These are phyloP conservation scores for Eumerus sabulonum DNA, from an alignment of 2,888 invertebrate species.

Conservation along the genomic window DNA sequence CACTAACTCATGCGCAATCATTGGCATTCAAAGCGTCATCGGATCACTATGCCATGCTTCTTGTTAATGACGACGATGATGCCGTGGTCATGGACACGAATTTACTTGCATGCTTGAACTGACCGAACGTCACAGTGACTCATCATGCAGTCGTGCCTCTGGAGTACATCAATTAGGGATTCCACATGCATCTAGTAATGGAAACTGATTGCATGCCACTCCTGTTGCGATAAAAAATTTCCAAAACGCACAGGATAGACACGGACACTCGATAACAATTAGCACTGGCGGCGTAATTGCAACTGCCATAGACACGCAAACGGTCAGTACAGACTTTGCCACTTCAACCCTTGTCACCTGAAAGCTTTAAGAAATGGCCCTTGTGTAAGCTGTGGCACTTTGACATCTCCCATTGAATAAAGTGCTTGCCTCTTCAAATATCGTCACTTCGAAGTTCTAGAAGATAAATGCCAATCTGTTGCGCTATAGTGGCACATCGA, in stretches of 20 bases:
- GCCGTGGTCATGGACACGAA: slow-evolving; percentile 33
- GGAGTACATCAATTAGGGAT: slow-evolving; percentile 59
- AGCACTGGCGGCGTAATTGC: slow-evolving; percentile 36
- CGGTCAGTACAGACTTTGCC: background rate
- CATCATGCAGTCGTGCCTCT: slow-evolving; percentile 25
- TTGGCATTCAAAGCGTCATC: slow-evolving; percentile 61
- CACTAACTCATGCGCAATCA: slow-evolving; percentile 50
- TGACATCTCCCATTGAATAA: background rate
- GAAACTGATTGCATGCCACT: slow-evolving; percentile 19
- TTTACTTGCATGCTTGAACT: slow-evolving; percentile 21
- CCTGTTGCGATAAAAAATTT: slow-evolving; percentile 41
- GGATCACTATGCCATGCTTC: slow-evolving; percentile 20
- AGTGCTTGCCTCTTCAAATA: background rate
- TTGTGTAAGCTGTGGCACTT: slow-evolving; percentile 7
- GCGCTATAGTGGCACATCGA: background rate
- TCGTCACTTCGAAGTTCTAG: background rate
- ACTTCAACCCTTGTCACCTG: too few relatives aligned
- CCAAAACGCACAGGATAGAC: slow-evolving; percentile 18
- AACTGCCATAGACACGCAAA: slow-evolving; percentile 31
- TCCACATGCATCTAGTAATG: slow-evolving; percentile 41
- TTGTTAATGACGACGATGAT: slow-evolving; percentile 36
- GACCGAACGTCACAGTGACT: slow-evolving; percentile 54
- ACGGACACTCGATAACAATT: slow-evolving; percentile 47
- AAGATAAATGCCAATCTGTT: background rate
- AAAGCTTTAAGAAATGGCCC: too few relatives aligned